These are phyloP conservation scores for Drosophila parabipectinata DNA, from an alignment of 1,140 invertebrate species.

Conservation along the genomic window DNA sequence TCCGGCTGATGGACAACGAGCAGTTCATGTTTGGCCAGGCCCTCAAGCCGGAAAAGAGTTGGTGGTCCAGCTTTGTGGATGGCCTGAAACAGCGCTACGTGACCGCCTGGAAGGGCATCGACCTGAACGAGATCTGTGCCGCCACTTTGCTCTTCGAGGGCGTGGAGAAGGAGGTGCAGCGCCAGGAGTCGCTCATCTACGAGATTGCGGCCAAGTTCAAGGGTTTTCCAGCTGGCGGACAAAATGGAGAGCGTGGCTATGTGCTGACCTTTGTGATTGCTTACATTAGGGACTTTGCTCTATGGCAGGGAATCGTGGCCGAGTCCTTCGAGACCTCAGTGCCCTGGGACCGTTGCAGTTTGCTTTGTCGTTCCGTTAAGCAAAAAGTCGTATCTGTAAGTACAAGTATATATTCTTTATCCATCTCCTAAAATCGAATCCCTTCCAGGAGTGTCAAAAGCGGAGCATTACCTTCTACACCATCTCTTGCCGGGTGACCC, in stretches of 20 bases:
- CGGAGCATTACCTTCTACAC: conserved; percentile 87
- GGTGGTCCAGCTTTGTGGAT: conserved; percentile 90
- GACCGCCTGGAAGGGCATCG: conserved; percentile 95
- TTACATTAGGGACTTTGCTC: conserved; percentile 96
- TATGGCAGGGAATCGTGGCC: conserved; percentile 94
- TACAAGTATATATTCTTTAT: neutral
- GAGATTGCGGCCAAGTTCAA: conserved; percentile 90
- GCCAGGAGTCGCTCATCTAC: conserved; percentile 93
- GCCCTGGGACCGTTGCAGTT: conserved; percentile 95
- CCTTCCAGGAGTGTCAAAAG: conserved; percentile 88
- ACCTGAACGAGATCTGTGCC: conserved; percentile 92
- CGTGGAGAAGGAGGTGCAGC: conserved; percentile 88
- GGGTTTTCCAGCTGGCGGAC: conserved; percentile 94
- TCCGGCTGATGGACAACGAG: conserved; percentile 98
- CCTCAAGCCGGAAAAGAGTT: conserved; percentile 90
- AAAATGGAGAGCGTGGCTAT: conserved; percentile 97
- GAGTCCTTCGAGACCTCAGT: conserved; percentile 99
- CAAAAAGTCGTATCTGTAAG: conserved; percentile 86
- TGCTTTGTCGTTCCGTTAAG: conserved; percentile 95
- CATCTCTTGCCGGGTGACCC: conserved; percentile 94
- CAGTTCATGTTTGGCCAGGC: conserved; percentile 98
- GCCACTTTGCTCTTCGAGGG: conserved; percentile 98
- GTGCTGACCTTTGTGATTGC: conserved; percentile 99
- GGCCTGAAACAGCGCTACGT: conserved; percentile 95
- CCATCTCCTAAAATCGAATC: no score